These are phyloP conservation scores for Diabrotica virgifera DNA, from an alignment of 1,140 invertebrate species.

Conservation along the genomic window DNA sequence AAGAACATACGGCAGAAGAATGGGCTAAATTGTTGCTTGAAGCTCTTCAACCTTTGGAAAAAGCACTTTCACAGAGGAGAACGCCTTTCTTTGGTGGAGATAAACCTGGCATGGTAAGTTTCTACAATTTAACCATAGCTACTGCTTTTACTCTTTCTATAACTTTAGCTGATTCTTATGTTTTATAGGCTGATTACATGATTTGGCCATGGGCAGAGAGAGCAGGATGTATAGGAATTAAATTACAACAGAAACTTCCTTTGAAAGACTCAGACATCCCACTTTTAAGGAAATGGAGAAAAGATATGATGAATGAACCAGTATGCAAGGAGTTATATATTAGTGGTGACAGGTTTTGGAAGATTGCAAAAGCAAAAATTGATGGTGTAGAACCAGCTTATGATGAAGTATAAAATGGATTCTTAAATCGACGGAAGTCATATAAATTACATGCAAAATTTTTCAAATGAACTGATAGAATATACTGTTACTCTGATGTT, in stretches of 20 bases:
- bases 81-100: conserved; percentile 66
- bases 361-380: conserved; percentile 36
- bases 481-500: no score
- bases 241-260: conserved; percentile 56
- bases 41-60: conserved; percentile 64
- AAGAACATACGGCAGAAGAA: conserved; percentile 34
- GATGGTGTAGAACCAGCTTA: conserved; percentile 31
- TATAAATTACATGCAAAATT: no score
- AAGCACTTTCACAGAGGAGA: conserved; percentile 60
- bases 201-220: conserved; percentile 88
- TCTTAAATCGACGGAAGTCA: no score
- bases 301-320: conserved; percentile 66
- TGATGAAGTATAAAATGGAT: conserved; percentile 34
- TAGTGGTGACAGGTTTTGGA: conserved; percentile 40
- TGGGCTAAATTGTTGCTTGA: conserved; percentile 44
- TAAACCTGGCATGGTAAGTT: conserved; percentile 65
- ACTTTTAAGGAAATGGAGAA: conserved; percentile 56
- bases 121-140: background rate
- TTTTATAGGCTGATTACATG: conserved; percentile 69
- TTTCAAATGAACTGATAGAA: no score
- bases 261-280: conserved; percentile 42
- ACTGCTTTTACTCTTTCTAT: no score
- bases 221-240: conserved; percentile 53
- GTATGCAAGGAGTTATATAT: conserved; percentile 42
- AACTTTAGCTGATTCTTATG: background rate